phyloP scores from a whole-genome alignment of 1,140 invertebrate genomes.

The Potamilus streckersoni region DNA sequence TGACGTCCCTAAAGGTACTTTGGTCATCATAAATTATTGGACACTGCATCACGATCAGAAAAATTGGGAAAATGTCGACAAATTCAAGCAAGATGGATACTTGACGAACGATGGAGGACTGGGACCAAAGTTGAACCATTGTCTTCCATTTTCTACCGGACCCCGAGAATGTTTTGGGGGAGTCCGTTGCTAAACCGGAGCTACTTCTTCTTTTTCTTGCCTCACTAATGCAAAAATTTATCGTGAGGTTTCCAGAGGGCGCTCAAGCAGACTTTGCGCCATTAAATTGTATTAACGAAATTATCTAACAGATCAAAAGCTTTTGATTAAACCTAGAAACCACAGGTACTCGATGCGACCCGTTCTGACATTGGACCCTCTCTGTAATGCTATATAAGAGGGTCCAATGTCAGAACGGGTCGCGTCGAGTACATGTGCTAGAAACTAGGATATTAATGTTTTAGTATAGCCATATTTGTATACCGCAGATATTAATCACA shows the following conservation, averaged over 20 bases:
- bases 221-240: conserved; percentile 44
- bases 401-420: too few species aligned
- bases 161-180: conserved; percentile 30
- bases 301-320: too few species aligned
- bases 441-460: too few species aligned
- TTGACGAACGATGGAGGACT: conserved; percentile 46
- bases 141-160: conserved; percentile 33
- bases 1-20: conserved; percentile 78
- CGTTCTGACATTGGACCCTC: too few species aligned
- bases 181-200: conserved; percentile 22
- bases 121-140: conserved; percentile 16
- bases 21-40: conserved; percentile 85
- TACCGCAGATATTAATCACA: too few species aligned
- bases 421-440: too few species aligned
- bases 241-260: conserved; percentile 50
- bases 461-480: too few species aligned
- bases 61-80: conserved; percentile 78
- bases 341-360: too few species aligned
- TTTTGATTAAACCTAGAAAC: too few species aligned
- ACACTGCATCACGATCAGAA: conserved; percentile 79
- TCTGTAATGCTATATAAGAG: too few species aligned
- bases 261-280: neutral
- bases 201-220: conserved; percentile 35
- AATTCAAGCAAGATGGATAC: conserved; percentile 78
- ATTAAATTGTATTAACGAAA: too few species aligned